These are phyloP conservation scores for Camponotus vicinus DNA, from an alignment of 1,140 invertebrate genomes.

Conservation along the genomic window DNA sequence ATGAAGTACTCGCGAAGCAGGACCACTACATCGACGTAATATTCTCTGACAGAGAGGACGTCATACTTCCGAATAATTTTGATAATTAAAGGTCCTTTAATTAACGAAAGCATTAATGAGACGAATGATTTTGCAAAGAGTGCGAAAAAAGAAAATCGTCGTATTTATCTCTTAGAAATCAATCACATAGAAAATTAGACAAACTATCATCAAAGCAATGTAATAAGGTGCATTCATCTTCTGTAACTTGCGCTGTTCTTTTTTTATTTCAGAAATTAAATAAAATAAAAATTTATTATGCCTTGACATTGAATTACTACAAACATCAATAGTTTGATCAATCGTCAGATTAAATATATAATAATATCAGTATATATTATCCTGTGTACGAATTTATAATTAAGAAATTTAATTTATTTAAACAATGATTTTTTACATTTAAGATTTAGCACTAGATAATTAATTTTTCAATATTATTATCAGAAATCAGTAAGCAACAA, in stretches of 20 bases:
- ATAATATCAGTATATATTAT: background rate
- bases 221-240: background rate
- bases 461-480: background rate
- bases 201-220: background rate
- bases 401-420: background rate
- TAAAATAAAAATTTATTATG: background rate
- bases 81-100: background rate
- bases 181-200: constrained; percentile 19
- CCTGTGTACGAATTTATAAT: background rate
- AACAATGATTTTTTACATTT: background rate
- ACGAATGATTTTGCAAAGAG: constrained; percentile 11
- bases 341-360: constrained; percentile 25
- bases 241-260: background rate
- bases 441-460: background rate
- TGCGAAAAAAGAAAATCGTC: constrained; percentile 5
- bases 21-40: constrained; percentile 43
- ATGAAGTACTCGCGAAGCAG: constrained; percentile 49
- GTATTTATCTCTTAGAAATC: background rate
- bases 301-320: background rate
- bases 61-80: constrained; percentile 22
- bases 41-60: constrained; percentile 42
- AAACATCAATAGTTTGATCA: background rate
- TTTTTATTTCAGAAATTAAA: background rate
- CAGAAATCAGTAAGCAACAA: background rate
- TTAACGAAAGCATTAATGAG: constrained; percentile 32